These are phyloP conservation scores for Hiodon tergisus DNA, from an alignment of 2,113 vertebrate genomes.

Conservation along the genomic window DNA sequence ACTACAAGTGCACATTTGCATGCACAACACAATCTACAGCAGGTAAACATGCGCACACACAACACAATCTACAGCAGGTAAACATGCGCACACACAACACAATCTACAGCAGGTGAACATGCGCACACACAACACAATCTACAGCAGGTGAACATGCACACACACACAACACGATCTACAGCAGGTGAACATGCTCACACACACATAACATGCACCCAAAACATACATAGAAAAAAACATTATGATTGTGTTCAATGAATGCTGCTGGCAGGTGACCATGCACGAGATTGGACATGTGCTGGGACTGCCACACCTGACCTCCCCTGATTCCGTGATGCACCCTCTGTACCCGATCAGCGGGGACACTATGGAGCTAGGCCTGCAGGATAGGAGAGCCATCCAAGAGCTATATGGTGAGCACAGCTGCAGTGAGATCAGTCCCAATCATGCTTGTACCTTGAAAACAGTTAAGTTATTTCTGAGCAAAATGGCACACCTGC, in stretches of 20 bases:
- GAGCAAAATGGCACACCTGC: too few species aligned
- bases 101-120: background rate
- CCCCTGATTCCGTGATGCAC: conserved; percentile 44
- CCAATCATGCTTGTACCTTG: background rate
- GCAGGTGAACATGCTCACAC: background rate
- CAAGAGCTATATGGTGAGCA: conserved; percentile 27
- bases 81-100: background rate
- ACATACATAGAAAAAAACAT: too few species aligned
- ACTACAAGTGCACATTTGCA: background rate
- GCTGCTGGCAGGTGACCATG: conserved; percentile 37
- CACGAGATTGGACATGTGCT: conserved; percentile 34
- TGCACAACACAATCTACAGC: too few species aligned
- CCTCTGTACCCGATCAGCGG: conserved; percentile 31
- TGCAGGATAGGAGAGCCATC: conserved; percentile 25
- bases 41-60: too few species aligned
- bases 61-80: background rate
- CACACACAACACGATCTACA: background rate
- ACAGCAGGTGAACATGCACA: background rate
- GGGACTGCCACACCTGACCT: conserved; percentile 37
- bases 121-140: background rate
- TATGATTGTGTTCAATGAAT: conserved; percentile 16
- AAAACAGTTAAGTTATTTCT: background rate
- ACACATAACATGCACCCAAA: background rate
- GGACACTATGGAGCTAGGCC: conserved; percentile 26
- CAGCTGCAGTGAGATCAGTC: background rate